These are phyloP conservation scores for Cabera pusaria DNA, from an alignment of 2,888 invertebrate species.

Conservation along the genomic window DNA sequence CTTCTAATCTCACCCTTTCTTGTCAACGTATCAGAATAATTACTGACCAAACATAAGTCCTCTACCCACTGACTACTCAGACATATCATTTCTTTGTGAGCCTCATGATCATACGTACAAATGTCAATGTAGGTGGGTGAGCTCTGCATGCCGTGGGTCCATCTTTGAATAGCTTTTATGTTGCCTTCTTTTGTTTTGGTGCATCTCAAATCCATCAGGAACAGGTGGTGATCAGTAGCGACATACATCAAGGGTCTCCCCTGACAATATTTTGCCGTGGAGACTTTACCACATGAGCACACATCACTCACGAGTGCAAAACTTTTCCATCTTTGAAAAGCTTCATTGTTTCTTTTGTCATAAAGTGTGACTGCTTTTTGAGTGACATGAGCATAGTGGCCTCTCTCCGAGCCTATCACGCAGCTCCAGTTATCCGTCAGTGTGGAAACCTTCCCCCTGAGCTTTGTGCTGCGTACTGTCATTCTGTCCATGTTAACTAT, in stretches of 20 bases:
- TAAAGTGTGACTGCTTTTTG: conserved; percentile 57
- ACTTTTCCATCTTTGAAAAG: conserved; percentile 49
- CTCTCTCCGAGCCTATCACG: conserved; percentile 58
- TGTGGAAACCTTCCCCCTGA: conserved; percentile 44
- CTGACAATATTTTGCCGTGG: conserved; percentile 52
- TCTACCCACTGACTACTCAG: conserved; percentile 72
- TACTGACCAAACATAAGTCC: conserved; percentile 66
- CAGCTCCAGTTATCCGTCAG: conserved; percentile 67
- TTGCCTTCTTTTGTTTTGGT: conserved; percentile 39
- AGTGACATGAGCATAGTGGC: conserved; percentile 56
- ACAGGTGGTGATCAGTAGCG: conserved; percentile 64
- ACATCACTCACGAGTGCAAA: conserved; percentile 52
- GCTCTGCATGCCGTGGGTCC: conserved; percentile 82
- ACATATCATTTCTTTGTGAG: conserved; percentile 60
- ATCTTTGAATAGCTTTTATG: conserved; percentile 68
- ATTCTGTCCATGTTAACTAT: conserved; percentile 69
- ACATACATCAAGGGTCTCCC: conserved; percentile 55
- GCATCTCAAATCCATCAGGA: conserved; percentile 63
- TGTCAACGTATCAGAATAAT: conserved; percentile 47
- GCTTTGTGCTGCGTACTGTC: conserved; percentile 51
- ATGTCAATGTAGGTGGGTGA: conserved; percentile 69
- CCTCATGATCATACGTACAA: conserved; percentile 49
- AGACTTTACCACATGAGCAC: conserved; percentile 56
- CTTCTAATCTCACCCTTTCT: conserved; percentile 43
- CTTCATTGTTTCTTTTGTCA: conserved; percentile 62